Conservation (phyloP, 2,113 vertebrate genomes). For the Lepidothrix coronata region DNA sequence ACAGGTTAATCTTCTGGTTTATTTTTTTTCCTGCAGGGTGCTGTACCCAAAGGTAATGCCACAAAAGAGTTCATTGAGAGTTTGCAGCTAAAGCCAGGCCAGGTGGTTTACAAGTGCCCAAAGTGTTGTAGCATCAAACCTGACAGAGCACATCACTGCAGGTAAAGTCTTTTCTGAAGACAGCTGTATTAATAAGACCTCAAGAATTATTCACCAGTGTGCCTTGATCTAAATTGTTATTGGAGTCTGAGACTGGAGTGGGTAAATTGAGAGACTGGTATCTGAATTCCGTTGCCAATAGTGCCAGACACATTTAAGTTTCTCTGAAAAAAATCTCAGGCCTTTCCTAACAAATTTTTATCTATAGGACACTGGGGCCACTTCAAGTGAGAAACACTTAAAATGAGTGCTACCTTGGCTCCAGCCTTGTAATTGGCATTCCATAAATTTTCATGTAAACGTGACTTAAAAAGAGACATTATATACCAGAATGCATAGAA, state of each 20-base stretch:
- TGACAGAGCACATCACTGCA: conserved; percentile 97
- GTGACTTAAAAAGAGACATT: not conserved
- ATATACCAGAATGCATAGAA: not conserved
- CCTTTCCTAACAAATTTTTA: not conserved
- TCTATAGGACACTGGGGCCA: not conserved
- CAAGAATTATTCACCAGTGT: not conserved
- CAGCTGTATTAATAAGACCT: not conserved
- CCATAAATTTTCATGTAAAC: not conserved
- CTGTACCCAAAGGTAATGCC: conserved; percentile 97
- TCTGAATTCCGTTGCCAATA: not conserved
- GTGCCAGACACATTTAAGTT: not conserved
- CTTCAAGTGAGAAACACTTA: not conserved
- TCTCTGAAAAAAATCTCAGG: not conserved
- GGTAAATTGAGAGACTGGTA: not conserved
- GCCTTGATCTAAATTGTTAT: not conserved
- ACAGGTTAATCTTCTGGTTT: not conserved
- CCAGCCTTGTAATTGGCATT: not conserved
- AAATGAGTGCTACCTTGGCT: not conserved
- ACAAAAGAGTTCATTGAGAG: conserved; percentile 99
- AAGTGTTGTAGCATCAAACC: conserved; percentile 99
- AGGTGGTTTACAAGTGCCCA: conserved; percentile 98
- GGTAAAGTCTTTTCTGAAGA: conserved; percentile 68
- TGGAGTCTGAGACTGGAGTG: not conserved
- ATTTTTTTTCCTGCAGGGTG: conserved; percentile 77
- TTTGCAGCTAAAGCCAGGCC: conserved; percentile 94